phyloP scores from a whole-genome alignment of 1,140 invertebrate genomes.

The Tetranychus cinnabarinus region DNA sequence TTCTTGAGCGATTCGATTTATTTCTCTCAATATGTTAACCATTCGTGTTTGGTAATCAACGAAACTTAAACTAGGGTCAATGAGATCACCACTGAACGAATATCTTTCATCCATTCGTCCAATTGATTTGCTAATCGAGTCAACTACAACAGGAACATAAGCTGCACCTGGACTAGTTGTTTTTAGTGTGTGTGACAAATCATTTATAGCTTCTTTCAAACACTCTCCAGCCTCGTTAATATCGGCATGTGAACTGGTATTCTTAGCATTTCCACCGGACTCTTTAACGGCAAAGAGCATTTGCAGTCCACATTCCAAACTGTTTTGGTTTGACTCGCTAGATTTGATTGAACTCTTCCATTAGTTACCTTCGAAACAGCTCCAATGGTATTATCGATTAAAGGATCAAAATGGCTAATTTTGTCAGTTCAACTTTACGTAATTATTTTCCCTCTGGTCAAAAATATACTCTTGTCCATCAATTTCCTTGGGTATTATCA shows the following conservation, averaged over 20 bases:
- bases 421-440: background rate
- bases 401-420: constrained; percentile 36
- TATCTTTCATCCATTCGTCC: constrained; percentile 29
- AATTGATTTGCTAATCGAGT: constrained; percentile 65
- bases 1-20: constrained; percentile 70
- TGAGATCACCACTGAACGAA: background rate
- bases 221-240: constrained; percentile 56
- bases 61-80: constrained; percentile 27
- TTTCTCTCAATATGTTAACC: constrained; percentile 39
- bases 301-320: constrained; percentile 72
- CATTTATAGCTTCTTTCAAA: constrained; percentile 45
- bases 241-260: constrained; percentile 45
- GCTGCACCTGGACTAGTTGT: background rate
- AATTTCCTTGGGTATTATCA: constrained; percentile 1
- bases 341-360: constrained; percentile 58
- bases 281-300: constrained; percentile 65
- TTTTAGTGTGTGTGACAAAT: background rate
- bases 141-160: background rate
- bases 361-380: constrained; percentile 62
- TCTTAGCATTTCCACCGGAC: constrained; percentile 72
- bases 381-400: constrained; percentile 55
- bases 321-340: constrained; percentile 79
- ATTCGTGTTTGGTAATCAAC: constrained; percentile 94
- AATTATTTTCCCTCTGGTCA: constrained; percentile 5
- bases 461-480: constrained; percentile 1